A percentile compares a stretch with the other conserved stretches of the same genome.
Conservation (phyloP, 2,888 invertebrate genomes). For the Elysia crispata region DNA sequence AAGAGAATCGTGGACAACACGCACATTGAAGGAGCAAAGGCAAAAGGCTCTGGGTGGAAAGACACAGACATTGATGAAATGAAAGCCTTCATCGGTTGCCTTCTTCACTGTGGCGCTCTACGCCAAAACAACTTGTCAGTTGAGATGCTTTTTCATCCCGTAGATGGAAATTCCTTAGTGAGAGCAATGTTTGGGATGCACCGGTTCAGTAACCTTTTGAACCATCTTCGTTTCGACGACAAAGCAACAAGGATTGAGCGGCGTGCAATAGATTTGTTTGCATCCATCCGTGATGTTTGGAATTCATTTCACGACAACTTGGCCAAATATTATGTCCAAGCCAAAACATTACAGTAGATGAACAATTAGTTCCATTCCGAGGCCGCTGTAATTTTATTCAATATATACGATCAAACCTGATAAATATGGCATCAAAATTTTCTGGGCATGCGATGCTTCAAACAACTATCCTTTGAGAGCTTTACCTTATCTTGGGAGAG, state of each 20-base stretch:
- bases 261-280: slow-evolving; percentile 29
- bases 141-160: no score
- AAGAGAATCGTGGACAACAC: slow-evolving; percentile 26
- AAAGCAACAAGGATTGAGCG: slow-evolving; percentile 18
- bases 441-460: slow-evolving; percentile 25
- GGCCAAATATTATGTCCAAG: background rate
- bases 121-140: slow-evolving; percentile 14
- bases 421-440: slow-evolving; percentile 29
- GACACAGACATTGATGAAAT: slow-evolving; percentile 17
- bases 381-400: slow-evolving; percentile 29
- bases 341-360: slow-evolving; percentile 30
- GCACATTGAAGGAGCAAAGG: slow-evolving; percentile 3
- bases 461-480: slow-evolving; percentile 26
- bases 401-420: slow-evolving; percentile 22
- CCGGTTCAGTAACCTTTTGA: slow-evolving; percentile 34
- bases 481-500: slow-evolving; percentile 36
- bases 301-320: background rate
- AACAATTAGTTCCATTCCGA: slow-evolving; percentile 26
- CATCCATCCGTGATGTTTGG: slow-evolving; percentile 28
- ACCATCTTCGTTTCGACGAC: slow-evolving; percentile 31
- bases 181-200: slow-evolving; percentile 18
- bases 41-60: slow-evolving; percentile 21
- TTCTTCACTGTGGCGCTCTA: slow-evolving; percentile 12
- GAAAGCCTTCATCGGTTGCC: slow-evolving; percentile 7
- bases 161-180: background rate